These are phyloP conservation scores for Drosophila nasuta DNA, from an alignment of 1,140 invertebrate genomes.

Conservation along the genomic window DNA sequence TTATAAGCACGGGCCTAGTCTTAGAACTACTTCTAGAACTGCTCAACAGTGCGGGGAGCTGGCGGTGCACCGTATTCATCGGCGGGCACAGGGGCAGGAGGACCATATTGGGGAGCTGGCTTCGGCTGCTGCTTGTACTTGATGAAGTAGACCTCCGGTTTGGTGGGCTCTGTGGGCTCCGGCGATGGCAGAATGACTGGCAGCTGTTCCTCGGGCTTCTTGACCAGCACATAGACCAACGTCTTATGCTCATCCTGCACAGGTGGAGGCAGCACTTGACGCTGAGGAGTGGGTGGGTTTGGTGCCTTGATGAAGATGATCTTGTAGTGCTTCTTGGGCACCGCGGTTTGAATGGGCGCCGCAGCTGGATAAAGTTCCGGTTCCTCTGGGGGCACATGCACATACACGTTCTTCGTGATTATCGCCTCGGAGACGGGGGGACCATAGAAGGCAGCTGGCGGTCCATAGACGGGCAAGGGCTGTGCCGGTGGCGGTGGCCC, in stretches of 20 bases:
- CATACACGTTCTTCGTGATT: constrained; percentile 91
- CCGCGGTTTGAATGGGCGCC: constrained; percentile 73
- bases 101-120: constrained; percentile 76
- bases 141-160: constrained; percentile 88
- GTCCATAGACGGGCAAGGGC: constrained; percentile 73
- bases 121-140: constrained; percentile 85
- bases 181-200: constrained; percentile 84
- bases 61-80: constrained; percentile 78
- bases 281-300: constrained; percentile 89
- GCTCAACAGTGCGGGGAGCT: constrained; percentile 68
- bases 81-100: constrained; percentile 67
- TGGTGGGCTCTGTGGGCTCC: constrained; percentile 86
- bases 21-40: constrained; percentile 55
- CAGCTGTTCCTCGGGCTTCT: constrained; percentile 88
- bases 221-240: constrained; percentile 93
- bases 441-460: constrained; percentile 78
- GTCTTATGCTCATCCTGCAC: constrained; percentile 93
- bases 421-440: constrained; percentile 81
- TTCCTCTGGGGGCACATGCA: constrained; percentile 91
- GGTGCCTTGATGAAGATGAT: constrained; percentile 95
- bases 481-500: constrained; percentile 75
- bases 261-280: constrained; percentile 85
- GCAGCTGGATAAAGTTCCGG: constrained; percentile 85
- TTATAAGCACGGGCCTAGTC: constrained; percentile 15
- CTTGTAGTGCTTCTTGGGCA: constrained; percentile 92